Evolutionary conservation across 1,140 invertebrate species (phyloP), one percentile per base, ranked within the genome.

Genomic region (Hyles vespertilio): DNA sequence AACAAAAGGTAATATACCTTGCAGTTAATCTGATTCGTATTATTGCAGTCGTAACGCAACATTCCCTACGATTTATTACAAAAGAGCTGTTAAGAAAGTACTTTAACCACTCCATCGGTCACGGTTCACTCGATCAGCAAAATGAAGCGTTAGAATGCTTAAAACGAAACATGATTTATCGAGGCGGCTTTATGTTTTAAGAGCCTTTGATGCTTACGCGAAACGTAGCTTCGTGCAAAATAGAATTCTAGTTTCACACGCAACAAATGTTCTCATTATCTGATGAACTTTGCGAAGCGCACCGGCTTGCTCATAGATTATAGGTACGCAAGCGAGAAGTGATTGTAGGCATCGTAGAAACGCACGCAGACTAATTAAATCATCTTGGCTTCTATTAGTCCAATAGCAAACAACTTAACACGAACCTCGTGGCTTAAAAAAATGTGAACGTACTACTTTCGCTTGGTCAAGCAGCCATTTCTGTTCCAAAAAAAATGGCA

Each of bases 241-340:
- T 87, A 77, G 81, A 83, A 84, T 86, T 84, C 85, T 84, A 81
- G 83, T 88, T 88, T 85, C 83, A 78, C 85, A 88, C 85, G 85
- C 85, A 88, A 88, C 83, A 85, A 87, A 86, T 86, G 84, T 81
- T 77, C 69, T 77, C 72, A 78, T 79, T 88, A 88, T 88, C 85
- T 81, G 83, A 88, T 86, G 85, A 84, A 85, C 77, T 79, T 71
- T 73, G 61, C 72, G 58, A 67, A 61, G 66, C 59, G 52, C 58
- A 52, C 22, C 54, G 65, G 40, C 32, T n/a, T 44, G 51, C 46
- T 59, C 49, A 61, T 59, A 71, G 69, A 70, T 61, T 69, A 77
- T 67, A n/a, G n/a, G n/a, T n/a, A 63, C 47, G 54, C 56, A 49
- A 47, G 56, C 46, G 51, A 72, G 72, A 69, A 11, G 11, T 33